A percentile compares a stretch with the other conserved stretches of the same genome.
Conservation (phyloP, 2,797 vertebrate species). For the Chrosomus eos region DNA sequence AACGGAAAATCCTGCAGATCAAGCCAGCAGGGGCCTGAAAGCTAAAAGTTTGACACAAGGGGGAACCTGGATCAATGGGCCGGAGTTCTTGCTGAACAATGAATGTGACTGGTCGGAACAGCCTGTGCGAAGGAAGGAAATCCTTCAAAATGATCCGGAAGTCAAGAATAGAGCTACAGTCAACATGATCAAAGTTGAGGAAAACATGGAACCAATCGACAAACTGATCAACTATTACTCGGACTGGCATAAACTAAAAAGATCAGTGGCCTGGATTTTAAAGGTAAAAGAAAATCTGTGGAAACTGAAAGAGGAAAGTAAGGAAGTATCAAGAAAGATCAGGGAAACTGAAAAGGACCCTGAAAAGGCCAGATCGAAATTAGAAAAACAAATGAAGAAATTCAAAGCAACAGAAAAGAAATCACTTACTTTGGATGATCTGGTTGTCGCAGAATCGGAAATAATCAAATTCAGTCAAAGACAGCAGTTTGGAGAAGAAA, state of each 20-base stretch:
- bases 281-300: constrained; percentile 8
- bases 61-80: constrained; percentile 40
- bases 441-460: constrained; percentile 17
- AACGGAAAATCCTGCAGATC: constrained; percentile 43
- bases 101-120: constrained; percentile 18
- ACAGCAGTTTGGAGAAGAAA: constrained; percentile 29
- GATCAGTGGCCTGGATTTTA: constrained; percentile 24
- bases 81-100: constrained; percentile 2
- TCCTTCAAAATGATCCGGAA: constrained; percentile 15
- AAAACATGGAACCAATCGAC: constrained; percentile 21
- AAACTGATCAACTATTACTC: constrained; percentile 27
- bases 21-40: constrained; percentile 32
- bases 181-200: constrained; percentile 27
- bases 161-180: constrained; percentile 20
- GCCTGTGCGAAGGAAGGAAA: constrained; percentile 16
- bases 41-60: neutral
- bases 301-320: constrained; percentile 17
- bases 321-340: neutral
- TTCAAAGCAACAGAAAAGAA: neutral
- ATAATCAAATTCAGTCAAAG: constrained; percentile 26
- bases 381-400: constrained; percentile 23
- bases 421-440: constrained; percentile 34
- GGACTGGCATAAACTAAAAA: constrained; percentile 14
- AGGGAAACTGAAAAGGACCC: constrained; percentile 14
- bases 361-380: constrained; percentile 22